Percentiles rank a stretch among this genome's conserved stretches.
These are phyloP conservation scores for Poeciliopsis retropinna DNA, from an alignment of 2,113 vertebrate genomes.

Conservation along the genomic window DNA sequence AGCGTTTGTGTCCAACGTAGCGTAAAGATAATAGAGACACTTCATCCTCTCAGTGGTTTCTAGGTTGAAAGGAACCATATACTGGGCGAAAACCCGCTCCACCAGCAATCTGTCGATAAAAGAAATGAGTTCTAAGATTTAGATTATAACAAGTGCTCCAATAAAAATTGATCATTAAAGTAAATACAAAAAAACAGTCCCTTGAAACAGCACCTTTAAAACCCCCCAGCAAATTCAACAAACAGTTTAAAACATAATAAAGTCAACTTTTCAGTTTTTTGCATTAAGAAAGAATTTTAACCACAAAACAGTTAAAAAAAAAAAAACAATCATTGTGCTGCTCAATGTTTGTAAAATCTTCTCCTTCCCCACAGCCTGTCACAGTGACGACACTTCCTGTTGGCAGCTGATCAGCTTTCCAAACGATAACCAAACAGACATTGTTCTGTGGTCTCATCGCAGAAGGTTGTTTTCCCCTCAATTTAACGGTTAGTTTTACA, in stretches of 20 bases:
- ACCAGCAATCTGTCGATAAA: constrained; percentile 86
- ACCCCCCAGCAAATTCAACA: not conserved
- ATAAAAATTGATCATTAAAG: not conserved
- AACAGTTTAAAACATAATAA: not conserved
- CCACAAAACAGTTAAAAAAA: not conserved
- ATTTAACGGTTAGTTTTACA: not conserved
- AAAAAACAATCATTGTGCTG: not conserved
- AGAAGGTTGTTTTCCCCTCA: not conserved
- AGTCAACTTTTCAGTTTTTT: not conserved
- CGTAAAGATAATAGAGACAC: constrained; percentile 96
- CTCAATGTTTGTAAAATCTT: not conserved
- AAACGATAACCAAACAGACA: constrained; percentile 8
- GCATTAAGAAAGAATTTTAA: not conserved
- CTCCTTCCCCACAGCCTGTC: constrained; percentile 12
- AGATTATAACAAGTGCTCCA: not conserved
- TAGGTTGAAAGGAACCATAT: constrained; percentile 97
- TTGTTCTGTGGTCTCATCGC: not conserved
- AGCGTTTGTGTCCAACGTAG: constrained; percentile 94
- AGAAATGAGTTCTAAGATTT: not conserved
- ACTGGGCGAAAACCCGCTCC: constrained; percentile 97
- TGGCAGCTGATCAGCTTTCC: constrained; percentile 30
- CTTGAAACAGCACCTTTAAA: too few relatives aligned
- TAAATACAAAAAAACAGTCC: not conserved
- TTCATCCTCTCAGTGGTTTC: constrained; percentile 96
- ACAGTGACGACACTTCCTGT: constrained; percentile 30